These are phyloP conservation scores for Dermatophagoides farinae DNA, from an alignment of 1,140 invertebrate species.

Conservation along the genomic window DNA sequence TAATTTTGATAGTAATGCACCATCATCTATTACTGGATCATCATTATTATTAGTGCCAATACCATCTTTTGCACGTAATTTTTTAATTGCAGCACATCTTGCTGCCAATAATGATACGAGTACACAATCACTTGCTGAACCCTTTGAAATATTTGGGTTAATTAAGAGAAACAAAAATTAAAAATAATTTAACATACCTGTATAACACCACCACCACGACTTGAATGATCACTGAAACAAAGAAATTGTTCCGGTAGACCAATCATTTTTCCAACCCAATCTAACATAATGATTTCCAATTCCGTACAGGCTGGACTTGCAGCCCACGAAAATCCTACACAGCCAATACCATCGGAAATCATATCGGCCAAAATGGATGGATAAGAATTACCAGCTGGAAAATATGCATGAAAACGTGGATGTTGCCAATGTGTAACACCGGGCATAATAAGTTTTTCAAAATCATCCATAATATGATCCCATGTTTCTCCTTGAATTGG, in stretches of 20 bases:
- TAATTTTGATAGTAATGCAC: constrained; percentile 73
- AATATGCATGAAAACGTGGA: constrained; percentile 95
- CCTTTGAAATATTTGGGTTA: constrained; percentile 33
- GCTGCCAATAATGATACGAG: constrained; percentile 86
- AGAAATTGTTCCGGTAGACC: constrained; percentile 34
- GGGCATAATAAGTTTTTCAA: constrained; percentile 91
- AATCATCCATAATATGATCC: constrained; percentile 78
- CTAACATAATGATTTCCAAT: constrained; percentile 32
- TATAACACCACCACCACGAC: constrained; percentile 34
- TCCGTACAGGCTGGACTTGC: constrained; percentile 34
- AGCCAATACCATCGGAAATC: constrained; percentile 81
- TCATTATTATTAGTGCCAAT: constrained; percentile 57
- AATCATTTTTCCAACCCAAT: constrained; percentile 35
- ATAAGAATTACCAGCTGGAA: constrained; percentile 89
- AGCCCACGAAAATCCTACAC: constrained; percentile 94
- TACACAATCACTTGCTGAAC: constrained; percentile 91
- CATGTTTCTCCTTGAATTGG: constrained; percentile 70
- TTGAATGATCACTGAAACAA: constrained; percentile 29
- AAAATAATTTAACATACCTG: constrained; percentile 25
- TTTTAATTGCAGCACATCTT: constrained; percentile 70
- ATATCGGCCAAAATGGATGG: constrained; percentile 96
- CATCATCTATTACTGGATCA: constrained; percentile 69
- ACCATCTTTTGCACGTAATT: constrained; percentile 34
- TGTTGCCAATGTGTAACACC: constrained; percentile 98
- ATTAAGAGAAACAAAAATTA: not conserved